Base-by-base conservation (phyloP, 1,140 invertebrate species). In the Littorina saxatilis region DNA sequence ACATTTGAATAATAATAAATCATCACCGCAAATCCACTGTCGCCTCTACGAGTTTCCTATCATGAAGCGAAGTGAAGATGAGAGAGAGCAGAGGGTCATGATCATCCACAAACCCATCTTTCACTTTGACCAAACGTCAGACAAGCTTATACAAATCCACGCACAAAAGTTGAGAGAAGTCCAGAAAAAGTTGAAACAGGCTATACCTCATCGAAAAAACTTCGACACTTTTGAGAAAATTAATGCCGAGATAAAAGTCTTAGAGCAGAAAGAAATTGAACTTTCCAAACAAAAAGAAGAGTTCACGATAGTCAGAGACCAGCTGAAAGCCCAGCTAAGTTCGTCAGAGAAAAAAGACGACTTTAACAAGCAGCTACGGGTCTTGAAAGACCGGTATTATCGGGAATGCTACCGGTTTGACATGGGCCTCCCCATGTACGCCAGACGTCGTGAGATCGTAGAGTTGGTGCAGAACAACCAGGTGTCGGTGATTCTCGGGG, bases 401-500 rank as follows among this genome's bases (percentile, higher is more conserved):
- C 61, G 87, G 17, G 91, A 91, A 73, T 88, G 85, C 72, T 13
- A 58, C 15, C 35, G 88, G 43, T 81, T 91, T 15, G 75, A 66
- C 23, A 61, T 52, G 11, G 86, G 85, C n/a, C 82, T 91, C 20
- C 90, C 91, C 37, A 90, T 91, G 37, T 91, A 90, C 79, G 88
- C 88, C 15, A 80, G 82, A 66, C 82, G 87, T 37, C 80, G 80
- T 20, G 86, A 89, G 23, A 89, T 91, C 27, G 35, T 90, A 1
- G 74, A 85, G 7, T 80, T 70, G 27, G 84, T 91, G 4, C 74
- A 32, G 4, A 37, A 85, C 1, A 88, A 90, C 58, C 88, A 89
- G 70, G 91, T 91, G 1, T 85, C 82, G 2, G 98, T 99, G 83
- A 96, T 99, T 80, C 97, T 99, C 93, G 99, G 98, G 68, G 95